phyloP scores from a whole-genome alignment of 64 coral and sea anemone genomes.

The Montipora efflorescens region DNA sequence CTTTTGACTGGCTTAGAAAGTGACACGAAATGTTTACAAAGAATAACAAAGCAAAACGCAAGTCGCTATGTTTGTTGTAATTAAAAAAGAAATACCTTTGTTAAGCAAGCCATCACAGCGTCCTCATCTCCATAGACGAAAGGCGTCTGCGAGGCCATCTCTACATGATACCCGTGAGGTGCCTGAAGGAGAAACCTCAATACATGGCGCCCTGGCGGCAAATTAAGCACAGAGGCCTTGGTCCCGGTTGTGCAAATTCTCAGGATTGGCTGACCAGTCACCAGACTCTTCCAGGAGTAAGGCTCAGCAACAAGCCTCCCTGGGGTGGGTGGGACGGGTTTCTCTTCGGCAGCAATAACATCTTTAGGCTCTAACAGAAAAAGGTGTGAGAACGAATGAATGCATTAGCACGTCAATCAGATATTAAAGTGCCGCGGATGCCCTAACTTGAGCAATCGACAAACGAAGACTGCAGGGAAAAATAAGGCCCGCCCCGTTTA shows the following conservation, averaged over 20 bases:
- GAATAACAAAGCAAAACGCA: not conserved
- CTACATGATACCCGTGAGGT: constrained; percentile 91
- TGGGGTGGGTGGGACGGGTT: constrained; percentile 66
- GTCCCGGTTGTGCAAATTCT: constrained; percentile 84
- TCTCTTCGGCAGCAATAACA: constrained; percentile 65
- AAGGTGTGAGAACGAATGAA: not conserved
- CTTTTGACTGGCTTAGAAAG: not conserved
- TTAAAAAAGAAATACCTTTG: constrained; percentile 68
- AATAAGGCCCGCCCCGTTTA: no score
- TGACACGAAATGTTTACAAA: not conserved
- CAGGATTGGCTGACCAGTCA: constrained; percentile 93
- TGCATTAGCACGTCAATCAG: not conserved
- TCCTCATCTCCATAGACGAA: constrained; percentile 98
- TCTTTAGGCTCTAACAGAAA: constrained; percentile 74
- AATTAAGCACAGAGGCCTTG: constrained; percentile 77
- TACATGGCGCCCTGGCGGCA: constrained; percentile 93
- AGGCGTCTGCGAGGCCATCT: constrained; percentile 92
- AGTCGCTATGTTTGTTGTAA: not conserved
- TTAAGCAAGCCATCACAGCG: constrained; percentile 89
- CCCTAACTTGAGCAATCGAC: not conserved
- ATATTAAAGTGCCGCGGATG: no score
- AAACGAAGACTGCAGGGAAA: not conserved
- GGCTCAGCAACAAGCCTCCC: constrained; percentile 97
- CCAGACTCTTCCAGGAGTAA: constrained; percentile 98
- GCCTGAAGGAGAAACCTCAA: constrained; percentile 91